phyloP scores from a whole-genome alignment of 2,888 invertebrate species.

The Parochlus steinenii region DNA sequence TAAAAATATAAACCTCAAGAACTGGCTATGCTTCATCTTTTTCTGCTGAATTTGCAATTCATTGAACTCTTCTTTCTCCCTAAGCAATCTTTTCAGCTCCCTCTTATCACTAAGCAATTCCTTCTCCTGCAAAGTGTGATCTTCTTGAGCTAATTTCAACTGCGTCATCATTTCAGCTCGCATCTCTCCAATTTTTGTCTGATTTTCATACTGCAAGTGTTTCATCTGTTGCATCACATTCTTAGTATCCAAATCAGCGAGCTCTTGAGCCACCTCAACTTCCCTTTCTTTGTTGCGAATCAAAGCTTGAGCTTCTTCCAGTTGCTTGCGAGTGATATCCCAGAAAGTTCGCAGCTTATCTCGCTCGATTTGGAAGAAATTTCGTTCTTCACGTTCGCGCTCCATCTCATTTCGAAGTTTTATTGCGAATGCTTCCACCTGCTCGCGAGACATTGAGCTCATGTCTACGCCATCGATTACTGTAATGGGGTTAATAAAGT shows the following conservation, averaged over 20 bases:
- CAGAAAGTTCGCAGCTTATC: slow-evolving; percentile 90
- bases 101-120: slow-evolving; percentile 45
- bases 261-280: slow-evolving; percentile 72
- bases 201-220: slow-evolving; percentile 81
- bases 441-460: slow-evolving; percentile 80
- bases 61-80: slow-evolving; percentile 32
- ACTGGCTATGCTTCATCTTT: slow-evolving; percentile 24
- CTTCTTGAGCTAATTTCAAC: slow-evolving; percentile 68
- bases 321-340: slow-evolving; percentile 83
- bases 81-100: slow-evolving; percentile 33
- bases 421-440: slow-evolving; percentile 75
- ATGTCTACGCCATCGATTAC: slow-evolving; percentile 84
- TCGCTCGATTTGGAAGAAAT: slow-evolving; percentile 87
- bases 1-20: slow-evolving; percentile 20
- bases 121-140: slow-evolving; percentile 57
- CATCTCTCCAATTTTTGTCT: slow-evolving; percentile 65
- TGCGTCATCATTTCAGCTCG: slow-evolving; percentile 72
- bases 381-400: slow-evolving; percentile 84
- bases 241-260: slow-evolving; percentile 74
- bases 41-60: slow-evolving; percentile 27
- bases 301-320: slow-evolving; percentile 35
- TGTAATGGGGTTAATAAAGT: slow-evolving; percentile 18
- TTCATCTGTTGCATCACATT: slow-evolving; percentile 86
- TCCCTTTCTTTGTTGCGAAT: slow-evolving; percentile 63
- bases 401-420: slow-evolving; percentile 82